Conservation (phyloP, 2,888 invertebrate genomes). For the Macropis europaea region DNA sequence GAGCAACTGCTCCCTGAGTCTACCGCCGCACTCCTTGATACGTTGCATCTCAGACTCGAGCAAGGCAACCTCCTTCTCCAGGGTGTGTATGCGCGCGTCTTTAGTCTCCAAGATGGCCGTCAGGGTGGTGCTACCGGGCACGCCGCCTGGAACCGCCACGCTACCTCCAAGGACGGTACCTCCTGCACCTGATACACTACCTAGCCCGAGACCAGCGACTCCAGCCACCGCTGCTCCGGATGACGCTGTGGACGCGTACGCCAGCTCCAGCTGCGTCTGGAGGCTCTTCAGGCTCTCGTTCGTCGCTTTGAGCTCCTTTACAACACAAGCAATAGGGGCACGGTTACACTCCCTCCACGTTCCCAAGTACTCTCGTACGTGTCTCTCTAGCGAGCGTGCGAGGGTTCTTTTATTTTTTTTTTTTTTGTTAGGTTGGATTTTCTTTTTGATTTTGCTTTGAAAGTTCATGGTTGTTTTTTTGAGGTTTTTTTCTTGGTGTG, state of each 20-base stretch:
- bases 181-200: slow-evolving; percentile 63
- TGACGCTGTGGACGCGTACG: slow-evolving; percentile 83
- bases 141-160: slow-evolving; percentile 78
- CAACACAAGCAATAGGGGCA: slow-evolving; percentile 77
- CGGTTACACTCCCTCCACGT: slow-evolving; percentile 59
- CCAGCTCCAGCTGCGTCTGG: slow-evolving; percentile 89
- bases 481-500: slow-evolving; percentile 46
- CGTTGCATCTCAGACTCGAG: slow-evolving; percentile 89
- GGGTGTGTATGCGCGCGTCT: slow-evolving; percentile 92
- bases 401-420: slow-evolving; percentile 24
- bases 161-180: slow-evolving; percentile 75
- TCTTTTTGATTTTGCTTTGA: background rate
- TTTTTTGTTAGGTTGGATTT: slow-evolving; percentile 19
- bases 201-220: slow-evolving; percentile 58
- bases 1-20: slow-evolving; percentile 74
- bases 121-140: slow-evolving; percentile 86
- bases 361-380: slow-evolving; percentile 40
- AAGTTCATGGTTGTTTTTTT: background rate
- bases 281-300: slow-evolving; percentile 91
- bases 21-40: slow-evolving; percentile 80
- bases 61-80: slow-evolving; percentile 91
- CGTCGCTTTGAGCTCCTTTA: slow-evolving; percentile 91
- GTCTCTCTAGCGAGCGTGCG: slow-evolving; percentile 52
- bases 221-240: slow-evolving; percentile 75
- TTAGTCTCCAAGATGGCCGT: slow-evolving; percentile 91